Percentiles rank a stretch among this genome's conserved stretches.
Evolutionary conservation across 2,113 vertebrate genomes (phyloP).

Genomic region (Etia nguti): DNA sequence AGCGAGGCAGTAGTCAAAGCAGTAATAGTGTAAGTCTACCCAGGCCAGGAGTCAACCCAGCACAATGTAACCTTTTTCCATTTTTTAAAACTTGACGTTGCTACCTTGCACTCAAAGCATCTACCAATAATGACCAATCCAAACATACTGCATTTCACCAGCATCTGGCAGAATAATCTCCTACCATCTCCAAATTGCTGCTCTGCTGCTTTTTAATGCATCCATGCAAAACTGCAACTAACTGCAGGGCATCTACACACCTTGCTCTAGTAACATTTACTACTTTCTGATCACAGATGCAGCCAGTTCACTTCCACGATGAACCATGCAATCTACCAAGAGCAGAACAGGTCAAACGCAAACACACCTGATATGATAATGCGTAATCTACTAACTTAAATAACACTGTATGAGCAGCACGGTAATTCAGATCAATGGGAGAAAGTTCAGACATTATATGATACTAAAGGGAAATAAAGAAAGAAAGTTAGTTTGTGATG

Average conservation of each 20-base stretch:
- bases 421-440: background rate
- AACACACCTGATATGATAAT: background rate
- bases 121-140: background rate
- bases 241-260: background rate
- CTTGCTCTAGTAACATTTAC: background rate
- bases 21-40: background rate
- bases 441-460: background rate
- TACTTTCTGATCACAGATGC: background rate
- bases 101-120: background rate
- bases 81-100: background rate
- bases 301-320: background rate
- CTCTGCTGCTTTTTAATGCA: background rate
- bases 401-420: background rate
- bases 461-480: background rate
- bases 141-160: constrained; percentile 50
- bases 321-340: background rate
- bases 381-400: background rate
- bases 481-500: background rate
- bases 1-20: background rate
- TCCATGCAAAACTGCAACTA: background rate
- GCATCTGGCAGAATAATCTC: constrained; percentile 58
- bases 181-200: constrained; percentile 58
- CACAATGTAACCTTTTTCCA: background rate
- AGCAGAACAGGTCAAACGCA: background rate
- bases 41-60: background rate